Evolutionary conservation across 2,888 invertebrate species (phyloP), one percentile per base, ranked within the genome.

Genomic region (Thymelicus sylvestris): DNA sequence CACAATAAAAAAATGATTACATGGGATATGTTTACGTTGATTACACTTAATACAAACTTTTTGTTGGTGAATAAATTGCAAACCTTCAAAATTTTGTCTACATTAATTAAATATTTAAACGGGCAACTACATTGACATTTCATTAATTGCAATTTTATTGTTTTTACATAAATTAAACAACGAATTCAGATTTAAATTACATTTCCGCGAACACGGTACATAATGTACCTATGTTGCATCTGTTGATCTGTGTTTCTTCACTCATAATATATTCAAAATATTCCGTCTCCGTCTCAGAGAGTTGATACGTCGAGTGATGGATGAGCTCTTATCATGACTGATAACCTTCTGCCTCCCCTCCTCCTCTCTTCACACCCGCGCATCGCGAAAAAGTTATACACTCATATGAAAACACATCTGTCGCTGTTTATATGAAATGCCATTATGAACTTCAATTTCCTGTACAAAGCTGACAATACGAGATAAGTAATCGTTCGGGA

Each of bases 321-420:
- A 93, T 93, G 88, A 79, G 86, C 82, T 87, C 85, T 92, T 92
- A 93, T 92, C 93, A 84, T 77, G 72, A 80, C 78, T 88, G 92
- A 92, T 93, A 93, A 92, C 92, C 92, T 89, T 90, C 85, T 83
- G 83, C 77, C 82, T 31, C 81, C 79, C 77, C 82, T 80, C 79
- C 79, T 81, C 75, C 81, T 73, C 80, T 64, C 73, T 74, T 77
- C 77, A 77, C 80, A 61, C 74, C 24, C 8, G 6, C 72, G 80
- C 83, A 81, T 78, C 83, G 86, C 82, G 79, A 87, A 87, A 87
- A 74, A 74, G 72, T 70, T 73, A 65, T 70, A 65, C 41, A 31
- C 52, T 70, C 41, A 31, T 55, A 68, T 47, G 61, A 50, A 68
- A 68, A 68, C 68, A 62, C 44, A 69, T 57, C 57, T 63, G 63